Percentiles rank a stretch among this genome's conserved stretches.
phyloP scores from a whole-genome alignment of 2,888 invertebrate genomes.

The Athalia rosae region DNA sequence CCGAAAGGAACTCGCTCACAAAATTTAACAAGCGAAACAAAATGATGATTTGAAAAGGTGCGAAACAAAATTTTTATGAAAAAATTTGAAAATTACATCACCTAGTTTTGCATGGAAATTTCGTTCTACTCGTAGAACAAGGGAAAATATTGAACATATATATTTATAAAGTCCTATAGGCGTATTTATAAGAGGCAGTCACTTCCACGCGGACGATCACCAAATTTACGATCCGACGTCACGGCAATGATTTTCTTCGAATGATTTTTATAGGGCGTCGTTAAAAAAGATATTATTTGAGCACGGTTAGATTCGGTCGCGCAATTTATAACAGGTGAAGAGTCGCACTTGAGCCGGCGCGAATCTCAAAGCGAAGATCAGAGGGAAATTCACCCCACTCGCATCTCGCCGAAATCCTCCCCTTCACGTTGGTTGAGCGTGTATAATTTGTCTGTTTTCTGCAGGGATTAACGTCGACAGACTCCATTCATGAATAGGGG shows the following conservation, averaged over 20 bases:
- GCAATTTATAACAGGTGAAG: too few relatives aligned
- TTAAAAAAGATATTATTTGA: slow-evolving; percentile 5
- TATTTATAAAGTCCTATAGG: slow-evolving; percentile 1
- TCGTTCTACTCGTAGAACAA: slow-evolving; percentile 9
- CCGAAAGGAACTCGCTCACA: neutral
- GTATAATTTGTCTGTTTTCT: slow-evolving; percentile 42
- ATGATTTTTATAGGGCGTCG: neutral
- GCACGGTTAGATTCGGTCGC: neutral
- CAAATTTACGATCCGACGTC: slow-evolving; percentile 16
- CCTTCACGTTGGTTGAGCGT: neutral
- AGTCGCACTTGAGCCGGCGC: neutral
- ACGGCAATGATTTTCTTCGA: neutral
- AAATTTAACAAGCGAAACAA: slow-evolving; percentile 3
- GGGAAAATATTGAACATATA: neutral
- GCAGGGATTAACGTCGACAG: slow-evolving; percentile 23
- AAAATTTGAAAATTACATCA: neutral
- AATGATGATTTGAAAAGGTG: slow-evolving; percentile 3
- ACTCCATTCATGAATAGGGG: slow-evolving; percentile 42
- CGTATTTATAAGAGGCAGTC: slow-evolving; percentile 4
- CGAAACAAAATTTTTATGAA: neutral
- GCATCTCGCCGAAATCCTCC: too few relatives aligned
- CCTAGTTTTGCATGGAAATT: neutral
- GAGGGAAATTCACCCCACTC: neutral
- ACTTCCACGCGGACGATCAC: slow-evolving; percentile 10
- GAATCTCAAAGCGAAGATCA: neutral